Evolutionary conservation across 1,140 invertebrate species (phyloP).

Genomic region (Drosophila truncata): DNA sequence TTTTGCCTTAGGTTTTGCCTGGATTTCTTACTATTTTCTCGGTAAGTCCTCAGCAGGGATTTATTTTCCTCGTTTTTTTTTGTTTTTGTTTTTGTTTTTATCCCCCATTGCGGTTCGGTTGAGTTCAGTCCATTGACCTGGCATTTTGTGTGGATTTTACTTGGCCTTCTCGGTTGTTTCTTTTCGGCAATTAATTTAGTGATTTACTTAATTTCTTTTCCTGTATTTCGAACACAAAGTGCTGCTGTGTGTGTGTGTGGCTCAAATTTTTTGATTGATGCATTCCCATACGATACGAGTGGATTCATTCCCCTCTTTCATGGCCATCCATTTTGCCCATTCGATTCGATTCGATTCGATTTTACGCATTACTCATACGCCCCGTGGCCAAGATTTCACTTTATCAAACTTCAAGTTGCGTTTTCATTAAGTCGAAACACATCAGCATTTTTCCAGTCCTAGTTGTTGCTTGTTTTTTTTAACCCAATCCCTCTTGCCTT

Average conservation of each 20-base stretch:
- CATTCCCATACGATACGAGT: constrained; percentile 26
- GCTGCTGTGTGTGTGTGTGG: background rate
- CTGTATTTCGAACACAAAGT: constrained; percentile 14
- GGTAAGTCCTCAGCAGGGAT: background rate
- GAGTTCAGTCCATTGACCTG: constrained; percentile 43
- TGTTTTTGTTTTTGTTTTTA: constrained; percentile 10
- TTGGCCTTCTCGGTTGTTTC: constrained; percentile 1
- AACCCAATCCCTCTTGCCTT: constrained; percentile 19
- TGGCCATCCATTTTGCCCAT: constrained; percentile 9
- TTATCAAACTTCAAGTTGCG: constrained; percentile 60
- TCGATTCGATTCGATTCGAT: constrained; percentile 16
- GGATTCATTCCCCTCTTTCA: constrained; percentile 1
- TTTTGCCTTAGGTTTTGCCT: background rate
- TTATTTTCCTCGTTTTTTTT: constrained; percentile 9
- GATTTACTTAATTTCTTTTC: constrained; percentile 67
- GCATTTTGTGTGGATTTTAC: constrained; percentile 15
- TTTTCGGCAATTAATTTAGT: constrained; percentile 64
- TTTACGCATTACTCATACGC: constrained; percentile 30
- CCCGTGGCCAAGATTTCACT: constrained; percentile 46
- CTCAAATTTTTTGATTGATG: constrained; percentile 46
- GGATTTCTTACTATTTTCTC: background rate
- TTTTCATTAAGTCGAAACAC: constrained; percentile 62
- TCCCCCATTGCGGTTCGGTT: constrained; percentile 23
- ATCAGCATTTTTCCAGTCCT: constrained; percentile 33
- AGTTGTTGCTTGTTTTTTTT: background rate